Evolutionary conservation across 2,888 invertebrate genomes (phyloP), one percentile per base, ranked within the genome.

Genomic region (Apoderus coryli): DNA sequence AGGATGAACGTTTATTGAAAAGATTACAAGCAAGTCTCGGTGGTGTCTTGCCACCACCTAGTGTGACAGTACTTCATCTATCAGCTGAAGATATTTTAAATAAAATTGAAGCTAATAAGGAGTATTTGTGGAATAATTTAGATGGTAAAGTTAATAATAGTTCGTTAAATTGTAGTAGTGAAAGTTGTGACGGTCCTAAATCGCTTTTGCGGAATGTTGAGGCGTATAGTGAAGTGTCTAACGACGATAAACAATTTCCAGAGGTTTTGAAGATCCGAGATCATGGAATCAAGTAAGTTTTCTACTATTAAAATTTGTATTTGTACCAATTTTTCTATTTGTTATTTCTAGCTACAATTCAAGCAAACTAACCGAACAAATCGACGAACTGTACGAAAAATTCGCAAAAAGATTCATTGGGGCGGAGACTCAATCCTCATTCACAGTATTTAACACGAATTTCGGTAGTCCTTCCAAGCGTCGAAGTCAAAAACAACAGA

Each of bases 11-110:
- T 38, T 41, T 63, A 33, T 40, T 64, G 12, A 54, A 46, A 25
- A 54, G 55, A 38, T 54, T 70, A 27, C 64, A 74, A 52, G 67
- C 65, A 48, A 67, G 65, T 25, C 54, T 82, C 5, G 67, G 67
- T 40, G 81, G 81, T 2, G 66, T 82, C 1, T 61, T 74, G 5
- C 81, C 82, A 12, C 82, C 81, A 6, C 80, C 79, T 1, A 77
- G 76, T 13, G 64, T 78, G 7, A 81, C 80, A 9, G 69, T 67
- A 19, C 59, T 75, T 13, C 72, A 75, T 43, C 61, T 70, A 31
- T 73, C 76, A 47, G 69, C 72, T 11, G 59, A 63, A 14, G 72
- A 74, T 47, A 72, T 76, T 55, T 63, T 81, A 10, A 59, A 64
- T 11, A 56, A 49, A 42, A 41, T 55, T 12, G 43, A 53, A 22